Percentiles rank a stretch among this genome's conserved stretches.
Conservation (phyloP, 2,888 invertebrate species). For the Notodonta dromedarius region DNA sequence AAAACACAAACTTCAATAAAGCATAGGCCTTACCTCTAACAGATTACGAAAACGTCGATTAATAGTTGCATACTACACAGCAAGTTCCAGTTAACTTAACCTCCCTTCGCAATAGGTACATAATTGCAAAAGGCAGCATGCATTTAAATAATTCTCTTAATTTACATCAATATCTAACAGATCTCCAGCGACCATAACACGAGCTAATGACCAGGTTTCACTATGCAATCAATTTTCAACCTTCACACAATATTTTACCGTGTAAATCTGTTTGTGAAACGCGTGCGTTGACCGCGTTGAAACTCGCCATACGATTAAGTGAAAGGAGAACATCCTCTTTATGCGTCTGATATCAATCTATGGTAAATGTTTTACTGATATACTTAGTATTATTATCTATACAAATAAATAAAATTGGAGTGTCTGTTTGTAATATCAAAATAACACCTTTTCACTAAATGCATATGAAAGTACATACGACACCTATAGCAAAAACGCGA, state of each 20-base stretch:
- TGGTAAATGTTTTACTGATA: background rate
- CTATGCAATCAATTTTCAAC: conserved; percentile 10
- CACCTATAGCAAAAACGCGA: too few species aligned
- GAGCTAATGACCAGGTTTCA: conserved; percentile 24
- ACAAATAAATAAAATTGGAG: too few species aligned
- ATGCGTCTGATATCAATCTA: conserved; percentile 4
- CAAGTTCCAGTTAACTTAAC: background rate
- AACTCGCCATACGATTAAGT: conserved; percentile 39
- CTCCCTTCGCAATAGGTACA: background rate
- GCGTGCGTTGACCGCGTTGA: conserved; percentile 41
- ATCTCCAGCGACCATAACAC: conserved; percentile 27
- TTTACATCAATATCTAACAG: conserved; percentile 25
- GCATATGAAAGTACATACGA: too few species aligned
- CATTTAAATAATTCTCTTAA: conserved; percentile 25
- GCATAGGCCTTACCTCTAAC: too few species aligned
- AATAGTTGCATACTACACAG: background rate
- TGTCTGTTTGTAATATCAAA: too few species aligned
- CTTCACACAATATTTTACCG: conserved; percentile 2
- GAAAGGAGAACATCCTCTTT: conserved; percentile 51
- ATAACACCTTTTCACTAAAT: too few species aligned
- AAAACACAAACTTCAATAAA: too few species aligned
- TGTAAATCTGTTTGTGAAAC: conserved; percentile 3
- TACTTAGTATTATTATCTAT: too few species aligned
- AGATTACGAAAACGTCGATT: too few species aligned
- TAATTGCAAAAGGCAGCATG: conserved; percentile 10